phyloP scores from a whole-genome alignment of 64 coral and sea anemone species.

The Stichodactyla helianthus region DNA sequence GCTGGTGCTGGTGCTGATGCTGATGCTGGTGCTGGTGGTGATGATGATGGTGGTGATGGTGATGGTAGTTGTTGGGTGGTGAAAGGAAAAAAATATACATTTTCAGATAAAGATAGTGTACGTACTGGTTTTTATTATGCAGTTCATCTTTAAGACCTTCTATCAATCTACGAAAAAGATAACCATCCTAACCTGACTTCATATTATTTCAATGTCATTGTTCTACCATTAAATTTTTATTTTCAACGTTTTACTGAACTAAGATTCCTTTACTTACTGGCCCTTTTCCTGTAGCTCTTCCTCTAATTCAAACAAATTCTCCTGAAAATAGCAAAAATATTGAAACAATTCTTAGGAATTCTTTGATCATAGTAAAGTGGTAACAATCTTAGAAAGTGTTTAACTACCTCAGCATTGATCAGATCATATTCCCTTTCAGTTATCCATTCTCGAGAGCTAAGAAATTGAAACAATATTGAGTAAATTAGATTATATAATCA shows the following conservation, averaged over 20 bases:
- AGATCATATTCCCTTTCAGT: neutral
- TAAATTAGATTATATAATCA: no score
- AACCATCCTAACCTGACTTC: neutral
- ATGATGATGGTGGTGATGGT: no score
- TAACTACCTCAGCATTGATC: neutral
- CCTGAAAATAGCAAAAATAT: neutral
- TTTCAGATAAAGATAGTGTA: neutral
- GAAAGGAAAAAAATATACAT: no score
- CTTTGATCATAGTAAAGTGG: neutral
- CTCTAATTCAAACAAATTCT: neutral
- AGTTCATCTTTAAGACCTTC: neutral
- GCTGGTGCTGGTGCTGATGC: no score
- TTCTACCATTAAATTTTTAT: no score
- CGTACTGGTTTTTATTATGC: neutral
- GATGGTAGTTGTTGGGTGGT: no score
- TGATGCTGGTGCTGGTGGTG: no score
- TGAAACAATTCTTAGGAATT: neutral
- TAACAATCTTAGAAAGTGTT: neutral
- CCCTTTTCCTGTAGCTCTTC: neutral
- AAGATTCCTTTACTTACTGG: neutral
- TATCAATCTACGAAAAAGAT: neutral
- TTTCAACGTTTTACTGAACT: neutral
- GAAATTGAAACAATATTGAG: no score
- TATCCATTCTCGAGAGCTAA: neutral
- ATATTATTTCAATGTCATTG: neutral